Conservation (phyloP, 2,797 vertebrate genomes). For the Neolamprologus multifasciatus region DNA sequence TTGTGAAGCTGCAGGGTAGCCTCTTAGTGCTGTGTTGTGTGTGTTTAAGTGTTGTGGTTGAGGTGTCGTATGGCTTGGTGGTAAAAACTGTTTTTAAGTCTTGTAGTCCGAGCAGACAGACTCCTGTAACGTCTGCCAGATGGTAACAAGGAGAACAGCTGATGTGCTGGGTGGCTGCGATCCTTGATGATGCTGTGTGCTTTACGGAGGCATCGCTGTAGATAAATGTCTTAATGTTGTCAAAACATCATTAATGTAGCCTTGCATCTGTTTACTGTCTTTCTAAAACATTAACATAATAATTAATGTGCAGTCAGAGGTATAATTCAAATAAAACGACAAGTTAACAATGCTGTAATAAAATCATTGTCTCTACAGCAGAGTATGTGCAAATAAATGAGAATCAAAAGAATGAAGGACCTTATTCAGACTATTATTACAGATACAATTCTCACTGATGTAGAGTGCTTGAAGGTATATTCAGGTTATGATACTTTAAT, state of each 20-base stretch:
- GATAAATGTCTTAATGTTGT: too few species aligned
- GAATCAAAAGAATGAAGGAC: not conserved
- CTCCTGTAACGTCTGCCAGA: too few species aligned
- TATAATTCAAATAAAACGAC: not conserved
- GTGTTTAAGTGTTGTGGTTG: too few species aligned
- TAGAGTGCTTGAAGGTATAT: not conserved
- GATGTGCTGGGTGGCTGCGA: too few species aligned
- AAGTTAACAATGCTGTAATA: not conserved
- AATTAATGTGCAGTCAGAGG: not conserved
- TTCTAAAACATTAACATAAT: not conserved
- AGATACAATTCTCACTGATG: not conserved
- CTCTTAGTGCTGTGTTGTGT: too few species aligned
- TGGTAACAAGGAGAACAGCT: too few species aligned
- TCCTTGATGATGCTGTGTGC: too few species aligned
- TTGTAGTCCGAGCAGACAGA: too few species aligned
- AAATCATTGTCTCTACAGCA: not conserved
- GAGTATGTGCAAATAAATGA: not conserved
- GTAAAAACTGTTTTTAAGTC: too few species aligned
- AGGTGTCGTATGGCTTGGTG: too few species aligned
- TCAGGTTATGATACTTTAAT: not conserved
- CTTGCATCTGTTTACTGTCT: not conserved
- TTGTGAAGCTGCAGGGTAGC: too few species aligned
- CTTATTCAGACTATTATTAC: not conserved
- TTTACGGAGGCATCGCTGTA: too few species aligned
- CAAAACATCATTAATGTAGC: not conserved